Base-by-base conservation (phyloP, 2,888 invertebrate genomes). In the Mayetiola destructor region DNA sequence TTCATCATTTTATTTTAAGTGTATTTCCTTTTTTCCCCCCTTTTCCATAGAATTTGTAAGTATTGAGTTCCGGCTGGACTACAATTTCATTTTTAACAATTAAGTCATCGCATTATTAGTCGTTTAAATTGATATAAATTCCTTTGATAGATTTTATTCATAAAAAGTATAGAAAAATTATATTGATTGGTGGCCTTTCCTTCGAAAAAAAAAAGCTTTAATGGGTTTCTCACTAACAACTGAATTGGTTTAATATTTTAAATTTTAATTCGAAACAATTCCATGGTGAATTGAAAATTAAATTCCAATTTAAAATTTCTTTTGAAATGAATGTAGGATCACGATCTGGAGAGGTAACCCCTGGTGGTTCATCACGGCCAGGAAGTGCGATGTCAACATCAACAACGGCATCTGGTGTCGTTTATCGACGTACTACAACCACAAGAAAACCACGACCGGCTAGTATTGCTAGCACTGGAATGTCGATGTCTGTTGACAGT, bases 321-420 rank as follows among this genome's bases (percentile, higher is more conserved):
- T 48, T 32, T 48, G 48, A 48, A 48, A 48, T 48, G 16, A 2
- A 23, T 48, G 14, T 14, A 82, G 83, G 82, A 74, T 77, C 80
- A 64, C 78, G 82, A 65, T 83, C 84, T 63, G 85, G 86, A 63
- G 85, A 85, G 67, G 81, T 81, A 63, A 86, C 86, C 61, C 85
- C 85, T 61, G 71, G 72, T 68, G 77, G 82, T 78, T 63, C 67
- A 56, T 90, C 90, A 64, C 79, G 91, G 70, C 91, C 91, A 61
- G 85, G 85, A 71, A 89, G 89, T 76, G 88, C 91, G 64, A 79
- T 91, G 77, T 89, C 85, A 69, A 71, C 78, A 76, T 85, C 85
- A 69, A 79, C 79, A 68, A 77, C 76, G 67, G 76, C 79, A 61
- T 73, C 77, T 42, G 77, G 77, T 64, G 72, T 75, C 59, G 73